These are phyloP conservation scores for Camponotus pennsylvanicus DNA, from an alignment of 1,140 invertebrate species.

Conservation along the genomic window DNA sequence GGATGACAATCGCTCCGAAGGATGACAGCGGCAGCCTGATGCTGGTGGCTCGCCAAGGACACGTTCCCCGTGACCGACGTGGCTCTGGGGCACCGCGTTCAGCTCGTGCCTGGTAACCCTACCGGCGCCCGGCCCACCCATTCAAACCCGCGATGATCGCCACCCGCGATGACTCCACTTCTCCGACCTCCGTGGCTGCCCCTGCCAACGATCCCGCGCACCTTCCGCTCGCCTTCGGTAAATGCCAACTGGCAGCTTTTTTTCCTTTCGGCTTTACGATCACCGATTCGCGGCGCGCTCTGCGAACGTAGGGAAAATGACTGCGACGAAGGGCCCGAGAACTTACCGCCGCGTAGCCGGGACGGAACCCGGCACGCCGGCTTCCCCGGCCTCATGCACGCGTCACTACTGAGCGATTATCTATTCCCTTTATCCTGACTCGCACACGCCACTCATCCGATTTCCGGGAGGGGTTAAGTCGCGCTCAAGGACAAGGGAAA, in stretches of 20 bases:
- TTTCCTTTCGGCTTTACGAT: conserved; percentile 15
- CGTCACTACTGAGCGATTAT: conserved; percentile 52
- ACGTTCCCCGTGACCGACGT: conserved; percentile 81
- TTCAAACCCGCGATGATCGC: conserved; percentile 83
- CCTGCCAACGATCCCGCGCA: conserved; percentile 39
- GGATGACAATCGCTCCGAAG: conserved; percentile 43
- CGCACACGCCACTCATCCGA: conserved; percentile 38
- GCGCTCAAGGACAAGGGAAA: not conserved
- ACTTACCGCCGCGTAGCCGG: conserved; percentile 68
- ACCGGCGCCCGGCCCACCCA: conserved; percentile 84
- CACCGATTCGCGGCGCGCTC: conserved; percentile 47
- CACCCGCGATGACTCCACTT: conserved; percentile 78
- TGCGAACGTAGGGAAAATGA: conserved; percentile 72
- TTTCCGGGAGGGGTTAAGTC: not conserved
- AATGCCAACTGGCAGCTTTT: not conserved
- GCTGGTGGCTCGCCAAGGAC: conserved; percentile 78
- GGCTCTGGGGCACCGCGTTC: conserved; percentile 83
- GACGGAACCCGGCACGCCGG: conserved; percentile 40
- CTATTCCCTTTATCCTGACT: conserved; percentile 7
- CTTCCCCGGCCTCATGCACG: conserved; percentile 58
- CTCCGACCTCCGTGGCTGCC: conserved; percentile 71
- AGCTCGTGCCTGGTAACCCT: conserved; percentile 84
- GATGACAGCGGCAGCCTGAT: conserved; percentile 68
- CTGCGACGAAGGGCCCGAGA: conserved; percentile 47
- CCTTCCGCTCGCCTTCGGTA: not conserved